Conservation (phyloP, 2,797 vertebrate species). For the Artibeus jamaicensis region DNA sequence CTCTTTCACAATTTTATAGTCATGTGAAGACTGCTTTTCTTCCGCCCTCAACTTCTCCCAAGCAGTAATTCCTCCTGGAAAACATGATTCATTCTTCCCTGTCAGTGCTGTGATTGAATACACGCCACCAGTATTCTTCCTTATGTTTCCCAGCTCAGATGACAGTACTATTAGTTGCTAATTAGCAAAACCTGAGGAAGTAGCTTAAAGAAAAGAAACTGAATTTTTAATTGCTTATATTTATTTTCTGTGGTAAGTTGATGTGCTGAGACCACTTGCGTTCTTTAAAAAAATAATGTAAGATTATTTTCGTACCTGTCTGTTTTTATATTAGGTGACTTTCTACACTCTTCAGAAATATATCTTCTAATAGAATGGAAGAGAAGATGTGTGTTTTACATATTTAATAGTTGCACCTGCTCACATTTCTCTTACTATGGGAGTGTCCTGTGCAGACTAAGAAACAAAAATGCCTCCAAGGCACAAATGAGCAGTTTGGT, state of each 20-base stretch:
- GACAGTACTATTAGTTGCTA: conserved; percentile 80
- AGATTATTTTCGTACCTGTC: conserved; percentile 52
- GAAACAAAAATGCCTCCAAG: conserved; percentile 59
- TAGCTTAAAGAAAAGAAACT: conserved; percentile 76
- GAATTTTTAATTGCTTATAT: conserved; percentile 78
- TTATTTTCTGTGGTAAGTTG: conserved; percentile 57
- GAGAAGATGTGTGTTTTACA: conserved; percentile 62
- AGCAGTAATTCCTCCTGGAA: conserved; percentile 79
- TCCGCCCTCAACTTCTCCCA: conserved; percentile 52
- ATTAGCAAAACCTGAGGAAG: conserved; percentile 81
- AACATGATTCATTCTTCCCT: conserved; percentile 82
- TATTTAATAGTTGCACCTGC: conserved; percentile 56
- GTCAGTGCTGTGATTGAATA: conserved; percentile 83
- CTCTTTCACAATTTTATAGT: conserved; percentile 71
- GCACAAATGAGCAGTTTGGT: conserved; percentile 51
- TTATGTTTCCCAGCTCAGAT: conserved; percentile 72
- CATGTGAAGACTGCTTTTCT: conserved; percentile 62
- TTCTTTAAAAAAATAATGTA: conserved; percentile 7
- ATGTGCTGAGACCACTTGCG: conserved; percentile 4
- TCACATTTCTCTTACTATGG: conserved; percentile 48
- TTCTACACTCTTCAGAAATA: conserved; percentile 50
- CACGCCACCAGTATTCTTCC: conserved; percentile 76
- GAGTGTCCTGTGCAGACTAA: conserved; percentile 65
- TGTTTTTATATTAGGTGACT: conserved; percentile 61
- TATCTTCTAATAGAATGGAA: conserved; percentile 14